Conservation (phyloP, 2,113 vertebrate genomes). For the Chloebia gouldiae region DNA sequence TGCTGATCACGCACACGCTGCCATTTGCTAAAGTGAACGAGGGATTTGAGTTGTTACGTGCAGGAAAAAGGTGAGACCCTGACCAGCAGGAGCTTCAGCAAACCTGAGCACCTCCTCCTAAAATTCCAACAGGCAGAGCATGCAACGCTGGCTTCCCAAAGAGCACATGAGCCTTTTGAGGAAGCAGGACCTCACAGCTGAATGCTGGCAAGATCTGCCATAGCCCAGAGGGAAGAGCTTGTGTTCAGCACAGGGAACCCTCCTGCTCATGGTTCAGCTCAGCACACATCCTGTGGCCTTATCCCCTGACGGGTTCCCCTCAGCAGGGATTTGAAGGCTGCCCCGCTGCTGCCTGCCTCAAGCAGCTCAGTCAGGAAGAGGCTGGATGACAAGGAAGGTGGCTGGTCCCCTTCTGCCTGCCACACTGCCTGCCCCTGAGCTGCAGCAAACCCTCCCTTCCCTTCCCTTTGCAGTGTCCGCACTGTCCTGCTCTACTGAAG, state of each 20-base stretch:
- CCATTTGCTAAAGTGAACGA: conserved; percentile 80
- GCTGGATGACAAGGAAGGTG: neutral
- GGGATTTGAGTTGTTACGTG: conserved; percentile 67
- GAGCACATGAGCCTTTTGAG: neutral
- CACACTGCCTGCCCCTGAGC: neutral
- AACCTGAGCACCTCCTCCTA: neutral
- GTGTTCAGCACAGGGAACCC: neutral
- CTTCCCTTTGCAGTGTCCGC: neutral
- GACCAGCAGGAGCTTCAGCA: neutral
- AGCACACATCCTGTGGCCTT: neutral
- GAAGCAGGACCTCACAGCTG: neutral
- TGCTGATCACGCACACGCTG: conserved; percentile 84
- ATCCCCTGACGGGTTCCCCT: neutral
- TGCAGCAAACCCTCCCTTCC: neutral
- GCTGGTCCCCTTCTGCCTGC: neutral
- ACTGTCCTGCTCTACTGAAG: neutral
- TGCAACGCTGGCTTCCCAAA: neutral
- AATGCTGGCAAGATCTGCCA: neutral
- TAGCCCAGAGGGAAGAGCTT: neutral
- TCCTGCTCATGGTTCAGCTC: neutral
- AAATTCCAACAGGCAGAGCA: neutral
- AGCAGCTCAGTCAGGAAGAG: neutral
- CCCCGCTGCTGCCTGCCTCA: neutral
- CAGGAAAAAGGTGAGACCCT: neutral
- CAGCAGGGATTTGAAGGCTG: neutral